These are phyloP conservation scores for Euclidia mi DNA, from an alignment of 2,888 invertebrate species.

Conservation along the genomic window DNA sequence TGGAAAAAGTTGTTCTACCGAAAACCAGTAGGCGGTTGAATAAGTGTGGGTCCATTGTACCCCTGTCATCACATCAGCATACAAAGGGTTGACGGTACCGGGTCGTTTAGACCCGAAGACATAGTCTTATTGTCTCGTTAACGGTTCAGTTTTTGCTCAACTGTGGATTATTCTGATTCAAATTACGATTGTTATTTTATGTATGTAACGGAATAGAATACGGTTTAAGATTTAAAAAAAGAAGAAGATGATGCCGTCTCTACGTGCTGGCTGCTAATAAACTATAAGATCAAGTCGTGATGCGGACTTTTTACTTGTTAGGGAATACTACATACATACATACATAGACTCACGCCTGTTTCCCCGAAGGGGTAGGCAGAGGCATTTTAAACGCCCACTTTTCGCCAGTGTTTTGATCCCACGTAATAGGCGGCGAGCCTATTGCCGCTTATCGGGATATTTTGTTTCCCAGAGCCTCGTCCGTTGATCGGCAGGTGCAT, in stretches of 20 bases:
- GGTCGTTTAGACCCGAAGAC: constrained; percentile 29
- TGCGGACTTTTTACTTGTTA: too few species aligned
- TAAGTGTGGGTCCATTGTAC: constrained; percentile 53
- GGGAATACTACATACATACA: too few species aligned
- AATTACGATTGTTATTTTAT: constrained; percentile 44
- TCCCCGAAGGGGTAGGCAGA: too few species aligned
- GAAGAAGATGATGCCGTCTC: constrained; percentile 21
- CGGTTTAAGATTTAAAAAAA: constrained; percentile 37
- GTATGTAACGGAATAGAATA: constrained; percentile 45
- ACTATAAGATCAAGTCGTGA: constrained; percentile 3
- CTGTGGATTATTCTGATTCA: constrained; percentile 43
- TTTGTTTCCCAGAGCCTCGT: too few species aligned
- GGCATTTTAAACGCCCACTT: too few species aligned
- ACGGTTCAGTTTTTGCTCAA: constrained; percentile 57
- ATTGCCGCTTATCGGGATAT: too few species aligned
- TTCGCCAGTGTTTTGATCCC: too few species aligned
- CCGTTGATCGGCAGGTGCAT: too few species aligned
- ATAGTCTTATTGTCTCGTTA: constrained; percentile 53
- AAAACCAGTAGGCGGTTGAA: constrained; percentile 53
- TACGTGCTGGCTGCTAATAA: constrained; percentile 36
- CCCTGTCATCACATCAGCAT: constrained; percentile 70
- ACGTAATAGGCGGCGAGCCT: too few species aligned
- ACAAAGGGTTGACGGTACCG: constrained; percentile 65
- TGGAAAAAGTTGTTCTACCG: background rate
- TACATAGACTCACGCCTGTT: too few species aligned